Conservation (phyloP, 2,888 invertebrate genomes). For the Ommatoiulus sabulosus region DNA sequence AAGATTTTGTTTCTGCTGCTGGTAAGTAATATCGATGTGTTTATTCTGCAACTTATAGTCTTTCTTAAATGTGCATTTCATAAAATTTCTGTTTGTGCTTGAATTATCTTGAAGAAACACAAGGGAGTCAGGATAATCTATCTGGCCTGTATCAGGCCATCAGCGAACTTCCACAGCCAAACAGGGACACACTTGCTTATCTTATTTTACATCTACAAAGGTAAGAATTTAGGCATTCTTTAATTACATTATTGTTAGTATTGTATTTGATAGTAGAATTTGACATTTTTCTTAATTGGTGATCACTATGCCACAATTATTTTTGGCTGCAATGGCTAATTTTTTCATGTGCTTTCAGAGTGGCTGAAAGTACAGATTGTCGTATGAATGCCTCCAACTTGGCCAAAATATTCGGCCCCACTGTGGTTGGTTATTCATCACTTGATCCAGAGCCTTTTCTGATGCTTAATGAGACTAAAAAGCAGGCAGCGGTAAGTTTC, state of each 20-base stretch:
- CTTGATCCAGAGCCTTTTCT: conserved; percentile 76
- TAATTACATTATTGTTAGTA: too few relatives aligned
- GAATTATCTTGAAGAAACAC: conserved; percentile 53
- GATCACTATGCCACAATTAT: too few relatives aligned
- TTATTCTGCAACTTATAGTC: too few relatives aligned
- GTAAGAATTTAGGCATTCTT: conserved; percentile 67
- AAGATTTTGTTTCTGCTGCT: conserved; percentile 81
- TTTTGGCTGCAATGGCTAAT: not conserved
- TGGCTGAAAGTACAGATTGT: conserved; percentile 83
- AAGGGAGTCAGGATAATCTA: conserved; percentile 70
- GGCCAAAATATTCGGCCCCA: conserved; percentile 92
- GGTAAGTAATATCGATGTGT: conserved; percentile 64
- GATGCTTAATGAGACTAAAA: conserved; percentile 82
- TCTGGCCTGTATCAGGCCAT: conserved; percentile 81
- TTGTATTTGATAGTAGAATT: too few relatives aligned
- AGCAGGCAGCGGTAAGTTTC: conserved; percentile 70
- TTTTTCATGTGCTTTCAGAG: conserved; percentile 70
- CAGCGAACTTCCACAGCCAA: conserved; percentile 87
- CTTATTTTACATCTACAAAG: conserved; percentile 89
- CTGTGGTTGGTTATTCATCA: conserved; percentile 89
- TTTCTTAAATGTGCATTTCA: too few relatives aligned
- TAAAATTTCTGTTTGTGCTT: too few relatives aligned
- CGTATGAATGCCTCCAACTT: conserved; percentile 93
- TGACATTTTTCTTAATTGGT: too few relatives aligned
- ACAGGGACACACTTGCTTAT: conserved; percentile 94